Conservation (phyloP, 2,888 invertebrate species). For the Plebejus argus region DNA sequence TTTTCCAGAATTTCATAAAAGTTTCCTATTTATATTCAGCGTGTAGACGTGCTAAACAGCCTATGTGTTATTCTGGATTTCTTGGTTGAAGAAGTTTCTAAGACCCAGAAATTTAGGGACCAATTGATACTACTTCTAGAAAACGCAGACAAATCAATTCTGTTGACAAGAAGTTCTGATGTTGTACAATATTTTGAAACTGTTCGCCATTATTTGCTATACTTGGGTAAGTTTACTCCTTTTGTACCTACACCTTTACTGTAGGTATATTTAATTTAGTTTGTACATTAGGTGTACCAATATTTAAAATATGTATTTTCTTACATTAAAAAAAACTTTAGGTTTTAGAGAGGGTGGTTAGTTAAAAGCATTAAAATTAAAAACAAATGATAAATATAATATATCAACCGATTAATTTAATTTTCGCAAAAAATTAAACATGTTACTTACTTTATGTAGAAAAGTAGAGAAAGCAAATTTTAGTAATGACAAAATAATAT, state of each 20-base stretch:
- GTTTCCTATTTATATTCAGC: constrained; percentile 47
- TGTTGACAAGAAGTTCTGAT: constrained; percentile 52
- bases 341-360: too few relatives aligned
- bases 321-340: too few relatives aligned
- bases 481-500: not conserved
- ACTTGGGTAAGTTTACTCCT: constrained; percentile 53
- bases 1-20: not conserved
- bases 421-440: not conserved
- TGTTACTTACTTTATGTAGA: not conserved
- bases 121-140: constrained; percentile 48
- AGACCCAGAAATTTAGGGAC: constrained; percentile 46
- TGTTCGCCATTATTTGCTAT: constrained; percentile 56
- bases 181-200: constrained; percentile 50
- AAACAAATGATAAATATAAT: not conserved
- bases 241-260: too few relatives aligned
- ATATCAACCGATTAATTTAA: not conserved
- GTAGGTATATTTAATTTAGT: too few relatives aligned
- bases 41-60: constrained; percentile 52
- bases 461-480: not conserved
- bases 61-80: constrained; percentile 54
- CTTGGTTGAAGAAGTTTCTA: constrained; percentile 51
- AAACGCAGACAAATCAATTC: constrained; percentile 55
- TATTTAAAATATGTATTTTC: too few relatives aligned
- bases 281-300: too few relatives aligned
- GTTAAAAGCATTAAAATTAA: too few relatives aligned